A percentile compares a stretch with the other conserved stretches of the same genome.
Conservation (phyloP, 2,888 invertebrate species). For the Athalia rosae region DNA sequence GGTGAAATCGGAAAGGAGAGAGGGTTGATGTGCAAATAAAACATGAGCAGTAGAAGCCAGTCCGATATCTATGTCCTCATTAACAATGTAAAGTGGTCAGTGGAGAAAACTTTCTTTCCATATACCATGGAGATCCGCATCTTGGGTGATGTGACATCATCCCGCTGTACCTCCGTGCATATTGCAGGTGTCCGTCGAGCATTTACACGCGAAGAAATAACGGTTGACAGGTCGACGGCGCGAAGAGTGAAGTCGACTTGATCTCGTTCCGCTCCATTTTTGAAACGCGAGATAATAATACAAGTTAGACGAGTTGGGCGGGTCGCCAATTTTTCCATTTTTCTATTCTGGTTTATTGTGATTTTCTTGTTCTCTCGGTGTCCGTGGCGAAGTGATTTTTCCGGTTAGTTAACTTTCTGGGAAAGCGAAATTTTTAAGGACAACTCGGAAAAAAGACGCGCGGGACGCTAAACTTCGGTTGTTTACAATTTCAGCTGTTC, state of each 20-base stretch:
- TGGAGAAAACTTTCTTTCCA: slow-evolving; percentile 18
- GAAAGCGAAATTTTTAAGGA: slow-evolving; percentile 5
- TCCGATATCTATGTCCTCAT: slow-evolving; percentile 51
- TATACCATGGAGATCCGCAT: not conserved
- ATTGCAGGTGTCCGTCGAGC: not conserved
- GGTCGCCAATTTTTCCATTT: not conserved
- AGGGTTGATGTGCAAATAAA: slow-evolving; percentile 48
- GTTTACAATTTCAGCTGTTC: not conserved
- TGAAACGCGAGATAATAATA: not conserved
- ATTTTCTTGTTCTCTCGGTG: not conserved
- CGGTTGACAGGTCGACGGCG: not conserved
- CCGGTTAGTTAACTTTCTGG: slow-evolving; percentile 21
- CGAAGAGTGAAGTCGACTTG: not conserved
- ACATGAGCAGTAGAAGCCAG: slow-evolving; percentile 51
- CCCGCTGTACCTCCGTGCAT: not conserved
- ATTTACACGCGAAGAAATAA: slow-evolving; percentile 7
- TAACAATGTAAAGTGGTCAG: slow-evolving; percentile 50
- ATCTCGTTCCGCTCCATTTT: not conserved
- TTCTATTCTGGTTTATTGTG: not conserved
- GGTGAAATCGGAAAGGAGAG: slow-evolving; percentile 31
- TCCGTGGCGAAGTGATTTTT: slow-evolving; percentile 3
- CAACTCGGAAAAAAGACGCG: slow-evolving; percentile 8
- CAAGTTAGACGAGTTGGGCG: not conserved
- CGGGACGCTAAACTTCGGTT: slow-evolving; percentile 3
- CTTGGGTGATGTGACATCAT: not conserved